These are phyloP conservation scores for Prionailurus viverrinus DNA, from an alignment of 2,113 vertebrate genomes.

Conservation along the genomic window DNA sequence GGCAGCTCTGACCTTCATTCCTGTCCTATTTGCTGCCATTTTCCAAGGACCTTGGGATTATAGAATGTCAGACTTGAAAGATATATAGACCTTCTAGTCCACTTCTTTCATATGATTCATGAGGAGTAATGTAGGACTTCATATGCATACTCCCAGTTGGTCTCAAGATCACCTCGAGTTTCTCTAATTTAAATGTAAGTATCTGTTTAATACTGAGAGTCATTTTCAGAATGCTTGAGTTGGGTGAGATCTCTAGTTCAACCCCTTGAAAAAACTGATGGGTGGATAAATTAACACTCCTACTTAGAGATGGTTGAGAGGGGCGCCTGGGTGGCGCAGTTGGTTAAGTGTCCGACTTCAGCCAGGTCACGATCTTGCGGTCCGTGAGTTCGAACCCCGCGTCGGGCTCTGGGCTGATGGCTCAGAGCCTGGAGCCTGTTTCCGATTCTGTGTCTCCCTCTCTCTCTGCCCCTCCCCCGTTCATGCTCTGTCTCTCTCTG, in stretches of 20 bases:
- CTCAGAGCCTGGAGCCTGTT: too few species aligned
- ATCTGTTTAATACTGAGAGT: not conserved
- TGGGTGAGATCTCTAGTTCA: not conserved
- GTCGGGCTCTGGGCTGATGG: too few species aligned
- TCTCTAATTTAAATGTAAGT: not conserved
- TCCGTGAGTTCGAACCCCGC: too few species aligned
- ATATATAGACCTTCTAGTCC: not conserved
- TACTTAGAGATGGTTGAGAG: not conserved
- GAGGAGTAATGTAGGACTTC: not conserved
- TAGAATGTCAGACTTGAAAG: slow-evolving; percentile 4
- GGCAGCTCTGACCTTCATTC: not conserved
- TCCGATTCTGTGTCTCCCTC: too few species aligned
- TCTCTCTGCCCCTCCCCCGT: too few species aligned
- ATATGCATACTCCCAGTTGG: not conserved
- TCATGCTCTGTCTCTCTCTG: too few species aligned
- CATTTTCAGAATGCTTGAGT: slow-evolving; percentile 19
- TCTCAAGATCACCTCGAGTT: not conserved
- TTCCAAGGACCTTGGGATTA: slow-evolving; percentile 2
- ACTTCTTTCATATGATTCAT: not conserved
- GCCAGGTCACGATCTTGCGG: too few species aligned
- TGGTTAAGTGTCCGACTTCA: too few species aligned
- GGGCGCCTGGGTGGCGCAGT: too few species aligned
- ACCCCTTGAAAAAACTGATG: not conserved
- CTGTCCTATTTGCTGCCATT: not conserved
- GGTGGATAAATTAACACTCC: not conserved